phyloP scores from a whole-genome alignment of 2,797 vertebrate species.

The Miichthys miiuy region DNA sequence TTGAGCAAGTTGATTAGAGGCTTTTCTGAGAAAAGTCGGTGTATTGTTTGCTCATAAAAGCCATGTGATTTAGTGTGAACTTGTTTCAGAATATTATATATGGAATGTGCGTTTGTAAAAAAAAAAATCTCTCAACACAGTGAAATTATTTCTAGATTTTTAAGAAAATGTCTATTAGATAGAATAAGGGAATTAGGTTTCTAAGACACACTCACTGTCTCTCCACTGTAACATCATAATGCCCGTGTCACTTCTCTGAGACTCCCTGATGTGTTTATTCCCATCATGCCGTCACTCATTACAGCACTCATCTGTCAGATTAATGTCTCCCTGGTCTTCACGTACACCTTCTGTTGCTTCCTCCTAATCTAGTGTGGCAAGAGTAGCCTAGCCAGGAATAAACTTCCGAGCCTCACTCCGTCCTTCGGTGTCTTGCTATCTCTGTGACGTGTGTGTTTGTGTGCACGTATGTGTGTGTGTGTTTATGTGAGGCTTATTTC shows the following conservation, averaged over 20 bases:
- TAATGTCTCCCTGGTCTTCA: constrained; percentile 42
- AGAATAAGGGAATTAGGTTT: not conserved
- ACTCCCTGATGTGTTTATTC: constrained; percentile 64
- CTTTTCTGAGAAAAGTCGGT: not conserved
- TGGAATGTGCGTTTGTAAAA: not conserved
- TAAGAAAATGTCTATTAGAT: not conserved
- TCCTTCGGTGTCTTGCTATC: not conserved
- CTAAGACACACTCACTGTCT: not conserved
- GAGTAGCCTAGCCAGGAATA: constrained; percentile 20
- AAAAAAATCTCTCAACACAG: not conserved
- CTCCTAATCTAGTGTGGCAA: not conserved
- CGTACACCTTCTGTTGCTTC: constrained; percentile 11
- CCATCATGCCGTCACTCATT: constrained; percentile 71
- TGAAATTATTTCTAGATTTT: not conserved
- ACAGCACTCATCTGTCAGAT: constrained; percentile 67
- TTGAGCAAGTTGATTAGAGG: not conserved
- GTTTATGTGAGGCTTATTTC: constrained; percentile 55
- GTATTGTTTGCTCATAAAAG: not conserved
- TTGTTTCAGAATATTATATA: not conserved
- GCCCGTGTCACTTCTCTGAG: constrained; percentile 48
- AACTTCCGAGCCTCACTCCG: constrained; percentile 5
- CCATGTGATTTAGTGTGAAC: not conserved
- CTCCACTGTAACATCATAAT: constrained; percentile 29
- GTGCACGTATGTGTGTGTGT: constrained; percentile 30
- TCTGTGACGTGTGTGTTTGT: constrained; percentile 22